Evolutionary conservation across 2,888 invertebrate genomes (phyloP), one percentile per base, ranked within the genome.

Genomic region (Ochropleura plecta): DNA sequence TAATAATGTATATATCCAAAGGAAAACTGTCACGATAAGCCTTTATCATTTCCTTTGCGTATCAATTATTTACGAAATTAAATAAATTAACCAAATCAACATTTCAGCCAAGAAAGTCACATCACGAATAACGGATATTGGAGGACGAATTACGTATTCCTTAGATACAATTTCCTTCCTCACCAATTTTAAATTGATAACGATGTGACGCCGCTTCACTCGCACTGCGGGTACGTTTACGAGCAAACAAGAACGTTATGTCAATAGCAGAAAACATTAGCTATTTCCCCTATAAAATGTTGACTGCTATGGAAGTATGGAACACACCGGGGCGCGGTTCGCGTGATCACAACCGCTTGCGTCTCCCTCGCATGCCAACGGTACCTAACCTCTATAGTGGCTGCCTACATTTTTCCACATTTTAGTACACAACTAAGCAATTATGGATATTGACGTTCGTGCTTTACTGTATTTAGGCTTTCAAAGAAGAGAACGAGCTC

Each of bases 361-460:
- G 85, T 88, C 89, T 86, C 86, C 89, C 88, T 91, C 86, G 91
- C 90, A 91, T 91, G 90, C 88, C 88, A 84, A 73, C 79, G 84
- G 86, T 89, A 88, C 88, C 86, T 89, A 84, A 88, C 78, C 85
- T 81, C 82, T 77, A 87, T 86, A 88, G 80, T 83, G 76, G 82
- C 86, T 88, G 86, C 83, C 86, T 86, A 88, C 88, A 90, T 90
- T 92, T 92, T 91, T 90, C 86, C 86, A 90, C 90, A 88, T 91
- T 92, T 91, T 88, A 90, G 88, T 88, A 88, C 88, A 88, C 89
- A 85, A 87, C 86, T 82, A 86, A 86, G 90, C 90, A 93, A 92
- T 93, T 92, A 92, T 85, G 89, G 88, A 88, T 90, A 91, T 92
- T 89, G 92, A 90, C 85, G 88, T 90, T 89, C 88, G 89, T 90